phyloP scores from a whole-genome alignment of 2,113 vertebrate species.

The Cyprinus carpio region DNA sequence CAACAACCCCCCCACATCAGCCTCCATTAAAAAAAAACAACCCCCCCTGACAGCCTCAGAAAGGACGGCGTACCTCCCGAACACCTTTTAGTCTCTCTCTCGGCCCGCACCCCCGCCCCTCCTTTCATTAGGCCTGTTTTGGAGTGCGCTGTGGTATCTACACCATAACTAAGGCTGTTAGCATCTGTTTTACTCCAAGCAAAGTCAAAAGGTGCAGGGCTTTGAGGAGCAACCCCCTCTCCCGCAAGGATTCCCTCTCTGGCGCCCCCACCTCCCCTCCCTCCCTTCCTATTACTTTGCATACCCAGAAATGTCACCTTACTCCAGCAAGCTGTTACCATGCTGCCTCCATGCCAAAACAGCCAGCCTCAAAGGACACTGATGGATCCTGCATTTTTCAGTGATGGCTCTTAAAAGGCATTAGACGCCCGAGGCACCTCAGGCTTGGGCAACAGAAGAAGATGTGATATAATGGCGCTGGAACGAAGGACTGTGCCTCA shows the following conservation, averaged over 20 bases:
- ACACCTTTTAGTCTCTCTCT: constrained; percentile 43
- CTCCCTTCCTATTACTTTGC: constrained; percentile 79
- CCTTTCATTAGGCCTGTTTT: constrained; percentile 49
- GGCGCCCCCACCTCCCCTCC: constrained; percentile 46
- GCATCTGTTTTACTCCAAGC: constrained; percentile 71
- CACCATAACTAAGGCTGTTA: constrained; percentile 65
- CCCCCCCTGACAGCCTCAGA: constrained; percentile 50
- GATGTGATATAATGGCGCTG: constrained; percentile 63
- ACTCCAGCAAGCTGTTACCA: constrained; percentile 88
- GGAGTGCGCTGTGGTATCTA: constrained; percentile 51
- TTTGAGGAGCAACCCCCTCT: constrained; percentile 63
- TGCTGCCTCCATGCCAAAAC: constrained; percentile 82
- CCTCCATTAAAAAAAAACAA: constrained; percentile 60
- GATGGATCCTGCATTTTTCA: constrained; percentile 83
- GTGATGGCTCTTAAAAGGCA: constrained; percentile 88
- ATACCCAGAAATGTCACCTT: constrained; percentile 90
- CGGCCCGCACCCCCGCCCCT: background rate
- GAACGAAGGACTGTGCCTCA: constrained; percentile 63
- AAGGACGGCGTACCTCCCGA: constrained; percentile 49
- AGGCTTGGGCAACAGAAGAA: constrained; percentile 71
- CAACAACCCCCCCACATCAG: constrained; percentile 46
- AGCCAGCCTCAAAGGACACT: constrained; percentile 83
- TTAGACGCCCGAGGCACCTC: constrained; percentile 84
- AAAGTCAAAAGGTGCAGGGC: constrained; percentile 69
- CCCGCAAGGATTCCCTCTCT: constrained; percentile 64